A percentile compares a stretch with the other conserved stretches of the same genome.
Evolutionary conservation across 2,113 vertebrate species (phyloP).

Genomic region (Taxidea taxus): DNA sequence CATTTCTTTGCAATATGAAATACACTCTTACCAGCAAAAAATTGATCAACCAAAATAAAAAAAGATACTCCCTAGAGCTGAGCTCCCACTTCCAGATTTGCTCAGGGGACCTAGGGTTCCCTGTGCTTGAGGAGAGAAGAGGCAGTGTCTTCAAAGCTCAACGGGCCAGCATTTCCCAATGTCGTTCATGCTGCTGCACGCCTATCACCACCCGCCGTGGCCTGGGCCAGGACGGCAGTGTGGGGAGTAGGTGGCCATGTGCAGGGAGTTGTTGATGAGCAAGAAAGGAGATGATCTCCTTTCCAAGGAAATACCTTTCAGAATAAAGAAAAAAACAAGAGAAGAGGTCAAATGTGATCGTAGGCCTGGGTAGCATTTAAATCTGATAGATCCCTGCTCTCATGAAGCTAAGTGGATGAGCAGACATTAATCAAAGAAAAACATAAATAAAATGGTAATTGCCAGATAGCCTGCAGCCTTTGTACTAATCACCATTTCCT

Average conservation of each 20-base stretch:
- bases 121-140: neutral
- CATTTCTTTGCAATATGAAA: neutral
- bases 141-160: neutral
- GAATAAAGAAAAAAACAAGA: neutral
- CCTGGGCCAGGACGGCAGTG: neutral
- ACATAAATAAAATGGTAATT: neutral
- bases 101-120: neutral
- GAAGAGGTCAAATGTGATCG: neutral
- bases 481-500: slow-evolving; percentile 34
- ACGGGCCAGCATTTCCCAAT: neutral
- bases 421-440: slow-evolving; percentile 26
- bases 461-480: neutral
- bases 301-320: neutral
- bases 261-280: neutral
- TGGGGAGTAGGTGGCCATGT: neutral
- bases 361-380: neutral
- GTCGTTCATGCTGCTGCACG: neutral
- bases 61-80: neutral
- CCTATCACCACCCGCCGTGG: neutral
- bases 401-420: neutral
- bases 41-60: neutral
- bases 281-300: neutral
- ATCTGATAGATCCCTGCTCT: neutral
- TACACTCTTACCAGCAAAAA: neutral
- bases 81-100: neutral